Percentiles rank a stretch among this genome's conserved stretches.
phyloP scores from a whole-genome alignment of 2,113 vertebrate species.

The Salvator merianae region DNA sequence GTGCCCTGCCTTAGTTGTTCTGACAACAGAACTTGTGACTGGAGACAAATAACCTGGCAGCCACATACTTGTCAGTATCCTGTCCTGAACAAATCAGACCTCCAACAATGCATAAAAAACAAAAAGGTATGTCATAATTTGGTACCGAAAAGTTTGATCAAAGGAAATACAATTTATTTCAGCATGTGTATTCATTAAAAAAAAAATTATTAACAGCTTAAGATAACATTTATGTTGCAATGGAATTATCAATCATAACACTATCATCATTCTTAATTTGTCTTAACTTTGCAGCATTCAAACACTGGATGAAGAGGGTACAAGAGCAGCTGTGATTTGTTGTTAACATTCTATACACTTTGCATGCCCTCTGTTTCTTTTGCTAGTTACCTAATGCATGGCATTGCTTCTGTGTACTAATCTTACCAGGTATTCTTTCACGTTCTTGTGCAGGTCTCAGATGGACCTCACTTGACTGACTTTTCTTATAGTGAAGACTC shows the following conservation, averaged over 20 bases:
- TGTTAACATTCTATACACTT: slow-evolving; percentile 39
- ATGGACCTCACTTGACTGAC: slow-evolving; percentile 44
- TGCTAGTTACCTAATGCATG: slow-evolving; percentile 63
- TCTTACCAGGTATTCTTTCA: slow-evolving; percentile 72
- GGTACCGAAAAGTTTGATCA: not conserved
- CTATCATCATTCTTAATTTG: not conserved
- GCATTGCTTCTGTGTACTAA: slow-evolving; percentile 68
- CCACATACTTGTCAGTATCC: slow-evolving; percentile 82
- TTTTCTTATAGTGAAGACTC: slow-evolving; percentile 72
- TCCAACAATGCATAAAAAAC: slow-evolving; percentile 85
- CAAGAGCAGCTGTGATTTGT: not conserved
- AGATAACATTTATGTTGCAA: slow-evolving; percentile 13
- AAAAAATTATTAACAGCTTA: not conserved
- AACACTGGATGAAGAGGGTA: not conserved
- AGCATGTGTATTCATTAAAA: not conserved
- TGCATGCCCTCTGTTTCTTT: slow-evolving; percentile 52
- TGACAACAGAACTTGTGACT: slow-evolving; percentile 96
- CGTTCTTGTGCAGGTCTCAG: slow-evolving; percentile 62
- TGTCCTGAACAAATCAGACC: slow-evolving; percentile 72
- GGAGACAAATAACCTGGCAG: slow-evolving; percentile 92
- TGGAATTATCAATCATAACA: not conserved
- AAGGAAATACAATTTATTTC: not conserved
- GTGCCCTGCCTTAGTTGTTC: slow-evolving; percentile 95
- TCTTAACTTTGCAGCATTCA: not conserved
- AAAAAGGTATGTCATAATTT: slow-evolving; percentile 81